Base-by-base conservation (phyloP, 2,888 invertebrate species). In the Hedychridium roseum region DNA sequence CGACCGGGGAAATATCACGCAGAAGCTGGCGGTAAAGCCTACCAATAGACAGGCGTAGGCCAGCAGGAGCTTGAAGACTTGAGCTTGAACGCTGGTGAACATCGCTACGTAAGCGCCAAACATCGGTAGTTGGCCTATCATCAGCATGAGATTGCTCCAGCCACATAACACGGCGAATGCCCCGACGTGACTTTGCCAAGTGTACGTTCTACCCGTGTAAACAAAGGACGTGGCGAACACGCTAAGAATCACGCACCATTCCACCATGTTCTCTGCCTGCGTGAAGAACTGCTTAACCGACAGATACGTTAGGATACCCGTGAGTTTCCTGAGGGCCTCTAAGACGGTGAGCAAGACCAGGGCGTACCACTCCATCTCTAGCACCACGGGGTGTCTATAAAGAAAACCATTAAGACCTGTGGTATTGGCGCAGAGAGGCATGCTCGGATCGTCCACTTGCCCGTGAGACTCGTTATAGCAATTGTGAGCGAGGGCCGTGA, bases 61-160 rank as follows among this genome's bases (percentile, higher is more conserved):
- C 80, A 92, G 83, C 38, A 93, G 84, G n/a, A 93, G 81, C 71
- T 92, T 91, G 4, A 91, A 90, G 63, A 93, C 92, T 80, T 93
- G 92, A 35, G 89, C 91, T 73, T 91, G 91, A 1, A 92, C 92
- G 77, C 90, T 88, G 1, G 92, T 92, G 65, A 92, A 92, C 93
- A 93, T 93, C 0, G 93, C 93, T 2, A 94, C 92, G 71, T 94
- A 94, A 0, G 92, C 90, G 12, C 93, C 94, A 70, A 94, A 91
- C 38, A 92, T 86, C 0, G 94, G 94, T 27, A 94, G 80, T 67
- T 94, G 91, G 0, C 94, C 94, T 46, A 94, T 89, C 90, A 92
- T 92, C 74, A 92, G 81, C 91, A 93, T 92, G n/a, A 92, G 81
- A 77, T 93, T 92, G 3, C 91, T 90, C 93, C 93, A 93, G 3